phyloP scores from a whole-genome alignment of 2,113 vertebrate genomes.

The Ciconia boyciana region DNA sequence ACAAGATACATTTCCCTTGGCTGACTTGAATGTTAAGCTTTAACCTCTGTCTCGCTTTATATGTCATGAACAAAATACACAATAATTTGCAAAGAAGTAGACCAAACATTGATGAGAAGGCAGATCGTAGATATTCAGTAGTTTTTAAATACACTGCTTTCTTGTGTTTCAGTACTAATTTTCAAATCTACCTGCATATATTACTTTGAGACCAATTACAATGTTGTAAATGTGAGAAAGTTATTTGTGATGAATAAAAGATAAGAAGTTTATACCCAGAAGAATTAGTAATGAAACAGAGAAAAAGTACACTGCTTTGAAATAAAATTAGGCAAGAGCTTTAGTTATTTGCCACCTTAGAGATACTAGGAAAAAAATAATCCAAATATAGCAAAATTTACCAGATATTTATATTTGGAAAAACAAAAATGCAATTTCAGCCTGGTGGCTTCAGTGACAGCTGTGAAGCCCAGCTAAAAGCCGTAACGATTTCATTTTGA shows the following conservation, averaged over 20 bases:
- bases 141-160: constrained; percentile 11
- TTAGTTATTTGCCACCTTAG: not conserved
- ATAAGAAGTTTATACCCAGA: not conserved
- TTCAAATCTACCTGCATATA: not conserved
- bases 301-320: not conserved
- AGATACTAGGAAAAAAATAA: not conserved
- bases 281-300: not conserved
- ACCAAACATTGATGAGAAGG: constrained; percentile 21
- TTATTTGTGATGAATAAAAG: not conserved
- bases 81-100: constrained; percentile 16
- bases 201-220: not conserved
- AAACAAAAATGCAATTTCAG: not conserved
- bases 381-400: not conserved
- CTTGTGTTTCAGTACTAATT: constrained; percentile 33
- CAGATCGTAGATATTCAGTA: constrained; percentile 1
- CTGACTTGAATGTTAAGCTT: not conserved
- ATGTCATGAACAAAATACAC: constrained; percentile 20
- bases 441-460: not conserved
- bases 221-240: not conserved
- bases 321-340: not conserved
- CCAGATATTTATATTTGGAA: not conserved
- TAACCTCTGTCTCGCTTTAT: not conserved
- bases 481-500: not conserved
- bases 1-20: not conserved
- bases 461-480: not conserved